Base-by-base conservation (phyloP, 2,888 invertebrate genomes). In the Caenorhabditis sinica region DNA sequence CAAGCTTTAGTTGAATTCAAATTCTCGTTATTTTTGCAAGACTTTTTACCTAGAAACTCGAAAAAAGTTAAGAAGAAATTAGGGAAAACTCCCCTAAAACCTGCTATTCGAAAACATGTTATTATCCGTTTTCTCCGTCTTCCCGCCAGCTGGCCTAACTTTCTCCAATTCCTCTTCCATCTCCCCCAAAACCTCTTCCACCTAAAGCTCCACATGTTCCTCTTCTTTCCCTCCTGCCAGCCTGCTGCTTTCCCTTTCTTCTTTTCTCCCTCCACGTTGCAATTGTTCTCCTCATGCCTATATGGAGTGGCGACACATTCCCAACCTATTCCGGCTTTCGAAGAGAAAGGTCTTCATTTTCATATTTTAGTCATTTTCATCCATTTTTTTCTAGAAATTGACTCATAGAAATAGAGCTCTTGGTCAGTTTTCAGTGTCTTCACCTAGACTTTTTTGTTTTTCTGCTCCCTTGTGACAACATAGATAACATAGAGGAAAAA, bases 191-290 rank as follows among this genome's bases (percentile, higher is more conserved):
- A 36, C 33, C 40, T 71, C 53, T 65, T 61, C 51, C 28, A 23
- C 43, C 56, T 28, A 20, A 2, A 23, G 20, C 40, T 72, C 72
- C 77, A 77, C 71, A 71, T 71, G 77, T 61, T 61, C 77, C 43
- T 72, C 30, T 6, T 63, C 65, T 30, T 30, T 17, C 40, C 43
- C 25, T 63, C 36, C n/a, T n/a, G 15, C 36, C 36, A 28, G 13
- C 58, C 30, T 5, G 33, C n/a, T 20, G 68, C 61, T 79, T 79
- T 79, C 79, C 63, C 72, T 72, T 72, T 72, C 79, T 72, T 72
- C 65, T 71, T 65, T 72, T 65, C 79, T 45, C 63, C 63, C 79
- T 72, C 80, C 72, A 79, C 79, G 79, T 79, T 40, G 79, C 63
- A 53, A 40, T 45, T 8, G 49, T 20, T 20, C 20, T 49, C 49